Conservation (phyloP, 2,113 vertebrate genomes). For the Cyanoderma ruficeps region DNA sequence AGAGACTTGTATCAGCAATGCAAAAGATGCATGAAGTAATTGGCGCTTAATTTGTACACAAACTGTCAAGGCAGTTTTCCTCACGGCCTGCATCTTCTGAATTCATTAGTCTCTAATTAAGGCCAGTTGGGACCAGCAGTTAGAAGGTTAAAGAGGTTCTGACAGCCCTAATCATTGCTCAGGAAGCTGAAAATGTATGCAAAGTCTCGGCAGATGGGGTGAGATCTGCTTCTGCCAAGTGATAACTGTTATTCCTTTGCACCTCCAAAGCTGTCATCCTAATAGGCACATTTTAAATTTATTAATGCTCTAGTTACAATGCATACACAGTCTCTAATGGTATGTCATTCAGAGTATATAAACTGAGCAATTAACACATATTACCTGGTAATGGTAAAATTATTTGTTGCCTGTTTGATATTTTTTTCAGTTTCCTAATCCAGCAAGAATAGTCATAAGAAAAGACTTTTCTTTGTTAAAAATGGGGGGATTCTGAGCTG, state of each 20-base stretch:
- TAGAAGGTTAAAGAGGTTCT: slow-evolving; percentile 99
- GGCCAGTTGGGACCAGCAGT: slow-evolving; percentile 98
- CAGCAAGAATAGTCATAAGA: slow-evolving; percentile 61
- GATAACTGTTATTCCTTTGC: slow-evolving; percentile 97
- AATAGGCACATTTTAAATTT: slow-evolving; percentile 91
- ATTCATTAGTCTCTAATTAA: slow-evolving; percentile 99
- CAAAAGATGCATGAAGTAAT: slow-evolving; percentile 90
- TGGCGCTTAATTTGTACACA: slow-evolving; percentile 93
- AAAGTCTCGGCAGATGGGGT: slow-evolving; percentile 93
- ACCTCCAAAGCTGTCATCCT: slow-evolving; percentile 93
- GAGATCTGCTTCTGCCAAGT: slow-evolving; percentile 91
- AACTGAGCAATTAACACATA: slow-evolving; percentile 88
- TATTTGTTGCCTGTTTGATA: slow-evolving; percentile 84
- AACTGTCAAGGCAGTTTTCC: slow-evolving; percentile 91
- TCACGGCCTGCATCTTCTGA: slow-evolving; percentile 95
- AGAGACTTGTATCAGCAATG: slow-evolving; percentile 86
- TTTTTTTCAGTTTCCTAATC: slow-evolving; percentile 49
- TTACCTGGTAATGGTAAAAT: slow-evolving; percentile 87
- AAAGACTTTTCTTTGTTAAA: slow-evolving; percentile 68
- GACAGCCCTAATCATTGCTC: slow-evolving; percentile 96
- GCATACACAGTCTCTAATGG: slow-evolving; percentile 88
- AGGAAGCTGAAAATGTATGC: slow-evolving; percentile 96
- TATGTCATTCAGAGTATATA: slow-evolving; percentile 89
- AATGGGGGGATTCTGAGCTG: slow-evolving; percentile 1
- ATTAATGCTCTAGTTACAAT: slow-evolving; percentile 88